phyloP scores from a whole-genome alignment of 1,140 invertebrate genomes.

The Bombus fervidus region DNA sequence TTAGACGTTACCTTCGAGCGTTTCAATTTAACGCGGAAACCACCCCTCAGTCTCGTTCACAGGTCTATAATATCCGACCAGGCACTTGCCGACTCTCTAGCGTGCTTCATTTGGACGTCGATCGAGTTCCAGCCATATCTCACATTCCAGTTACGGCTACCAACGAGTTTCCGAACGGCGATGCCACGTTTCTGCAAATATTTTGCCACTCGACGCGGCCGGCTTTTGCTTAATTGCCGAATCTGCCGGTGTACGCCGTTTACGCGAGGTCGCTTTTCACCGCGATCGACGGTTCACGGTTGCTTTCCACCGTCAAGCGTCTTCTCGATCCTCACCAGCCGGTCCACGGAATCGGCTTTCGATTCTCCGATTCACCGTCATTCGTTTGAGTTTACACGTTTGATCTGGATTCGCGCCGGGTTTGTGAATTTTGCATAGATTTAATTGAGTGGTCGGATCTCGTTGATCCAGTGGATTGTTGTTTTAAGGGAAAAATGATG shows the following conservation, averaged over 20 bases:
- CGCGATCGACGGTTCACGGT: neutral
- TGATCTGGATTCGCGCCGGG: no score
- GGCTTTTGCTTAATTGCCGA: constrained; percentile 63
- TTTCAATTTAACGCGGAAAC: constrained; percentile 77
- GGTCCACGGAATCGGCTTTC: neutral
- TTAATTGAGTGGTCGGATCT: constrained; percentile 16
- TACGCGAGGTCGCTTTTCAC: constrained; percentile 39
- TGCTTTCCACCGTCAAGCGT: neutral
- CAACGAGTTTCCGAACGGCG: constrained; percentile 68
- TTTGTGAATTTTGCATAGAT: neutral
- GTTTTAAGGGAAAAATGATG: neutral
- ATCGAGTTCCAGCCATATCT: constrained; percentile 78
- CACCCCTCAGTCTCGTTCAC: constrained; percentile 75
- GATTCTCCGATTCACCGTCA: no score
- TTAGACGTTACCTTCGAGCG: constrained; percentile 82
- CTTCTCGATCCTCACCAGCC: neutral
- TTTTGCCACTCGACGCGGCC: constrained; percentile 67
- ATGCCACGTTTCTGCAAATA: constrained; percentile 70
- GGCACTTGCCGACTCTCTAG: constrained; percentile 77
- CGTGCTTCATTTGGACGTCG: constrained; percentile 77
- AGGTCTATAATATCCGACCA: constrained; percentile 76
- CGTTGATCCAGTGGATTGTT: constrained; percentile 2
- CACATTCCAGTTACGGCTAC: constrained; percentile 73
- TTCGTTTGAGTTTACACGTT: no score
- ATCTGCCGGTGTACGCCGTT: constrained; percentile 22